Evolutionary conservation across 2,113 vertebrate genomes (phyloP).

Genomic region (Oncorhynchus keta): DNA sequence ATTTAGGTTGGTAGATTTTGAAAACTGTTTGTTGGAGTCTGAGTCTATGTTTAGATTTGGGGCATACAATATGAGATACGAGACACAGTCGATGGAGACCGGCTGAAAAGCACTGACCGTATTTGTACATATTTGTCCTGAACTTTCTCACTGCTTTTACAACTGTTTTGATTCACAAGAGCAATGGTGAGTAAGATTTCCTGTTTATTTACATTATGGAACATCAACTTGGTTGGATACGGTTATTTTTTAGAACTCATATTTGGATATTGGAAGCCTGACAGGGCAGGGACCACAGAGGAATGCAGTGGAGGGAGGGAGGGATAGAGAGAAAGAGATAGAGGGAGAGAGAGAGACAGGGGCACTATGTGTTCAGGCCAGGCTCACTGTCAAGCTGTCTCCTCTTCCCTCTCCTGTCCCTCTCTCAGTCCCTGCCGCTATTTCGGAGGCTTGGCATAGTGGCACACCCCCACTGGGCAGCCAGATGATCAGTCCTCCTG

Average conservation of each 20-base stretch:
- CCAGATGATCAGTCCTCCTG: conserved; percentile 52
- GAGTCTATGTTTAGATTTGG: background rate
- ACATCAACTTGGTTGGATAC: no score
- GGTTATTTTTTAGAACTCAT: no score
- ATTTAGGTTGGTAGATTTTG: background rate
- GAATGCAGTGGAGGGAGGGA: conserved; percentile 35
- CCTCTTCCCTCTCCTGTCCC: conserved; percentile 10
- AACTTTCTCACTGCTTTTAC: no score
- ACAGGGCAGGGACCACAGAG: conserved; percentile 1
- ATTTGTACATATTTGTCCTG: background rate
- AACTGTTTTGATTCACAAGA: no score
- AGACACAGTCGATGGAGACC: background rate
- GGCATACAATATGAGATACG: no score
- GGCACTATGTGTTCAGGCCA: conserved; percentile 21
- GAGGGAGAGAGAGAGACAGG: background rate
- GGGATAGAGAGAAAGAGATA: background rate
- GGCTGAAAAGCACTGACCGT: conserved; percentile 27
- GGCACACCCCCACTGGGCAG: conserved; percentile 33
- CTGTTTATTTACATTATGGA: no score
- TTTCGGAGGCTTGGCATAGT: conserved; percentile 49
- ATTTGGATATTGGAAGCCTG: no score
- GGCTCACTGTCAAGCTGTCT: conserved; percentile 23
- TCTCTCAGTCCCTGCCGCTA: conserved; percentile 21
- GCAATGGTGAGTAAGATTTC: no score
- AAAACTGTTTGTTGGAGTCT: background rate